phyloP scores from a whole-genome alignment of 2,113 vertebrate genomes.

The Ageneiosus marmoratus region DNA sequence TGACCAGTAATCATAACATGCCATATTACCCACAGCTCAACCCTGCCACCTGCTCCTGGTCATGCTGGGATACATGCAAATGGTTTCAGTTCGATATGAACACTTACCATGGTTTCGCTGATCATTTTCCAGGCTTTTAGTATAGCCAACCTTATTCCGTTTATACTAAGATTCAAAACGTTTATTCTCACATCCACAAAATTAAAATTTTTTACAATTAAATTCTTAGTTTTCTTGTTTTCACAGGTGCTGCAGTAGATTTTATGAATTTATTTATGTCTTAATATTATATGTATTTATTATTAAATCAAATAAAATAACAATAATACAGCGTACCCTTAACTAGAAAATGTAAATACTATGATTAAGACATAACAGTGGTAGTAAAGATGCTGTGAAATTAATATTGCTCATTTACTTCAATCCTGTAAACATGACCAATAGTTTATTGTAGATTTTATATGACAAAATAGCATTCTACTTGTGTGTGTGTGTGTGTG shows the following conservation, averaged over 20 bases:
- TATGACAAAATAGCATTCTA: background rate
- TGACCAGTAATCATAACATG: constrained; percentile 11
- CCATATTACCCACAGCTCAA: constrained; percentile 26
- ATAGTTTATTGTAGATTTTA: background rate
- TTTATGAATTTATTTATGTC: too few species aligned
- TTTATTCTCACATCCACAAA: background rate
- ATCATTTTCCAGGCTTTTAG: background rate
- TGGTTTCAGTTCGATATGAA: background rate
- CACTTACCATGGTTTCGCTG: background rate
- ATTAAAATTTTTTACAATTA: background rate
- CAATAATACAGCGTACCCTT: background rate
- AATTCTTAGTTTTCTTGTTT: background rate
- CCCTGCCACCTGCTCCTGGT: constrained; percentile 5
- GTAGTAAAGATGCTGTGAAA: background rate
- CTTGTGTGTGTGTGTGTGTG: background rate
- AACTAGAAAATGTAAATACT: background rate
- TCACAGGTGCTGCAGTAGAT: background rate
- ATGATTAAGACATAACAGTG: background rate
- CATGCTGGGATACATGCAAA: constrained; percentile 16
- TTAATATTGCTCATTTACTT: background rate
- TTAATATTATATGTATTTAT: too few species aligned
- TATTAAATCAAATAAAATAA: too few species aligned
- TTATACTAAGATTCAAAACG: background rate
- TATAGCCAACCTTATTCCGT: background rate
- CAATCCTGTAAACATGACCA: background rate